phyloP scores from a whole-genome alignment of 2,797 vertebrate species.

The Acrossocheilus wenchowensis region DNA sequence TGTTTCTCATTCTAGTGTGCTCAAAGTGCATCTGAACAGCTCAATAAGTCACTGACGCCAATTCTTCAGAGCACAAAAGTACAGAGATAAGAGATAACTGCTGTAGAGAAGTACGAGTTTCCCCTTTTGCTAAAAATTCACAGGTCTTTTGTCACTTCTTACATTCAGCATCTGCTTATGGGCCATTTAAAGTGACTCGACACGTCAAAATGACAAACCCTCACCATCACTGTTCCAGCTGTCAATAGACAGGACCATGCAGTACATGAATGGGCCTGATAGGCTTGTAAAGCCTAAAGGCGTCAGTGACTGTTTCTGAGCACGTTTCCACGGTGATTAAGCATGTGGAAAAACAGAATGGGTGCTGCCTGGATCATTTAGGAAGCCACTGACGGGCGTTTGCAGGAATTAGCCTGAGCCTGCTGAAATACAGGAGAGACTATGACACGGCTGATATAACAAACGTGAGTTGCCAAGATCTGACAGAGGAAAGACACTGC shows the following conservation, averaged over 20 bases:
- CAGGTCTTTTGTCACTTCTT: neutral
- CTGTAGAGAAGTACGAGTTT: neutral
- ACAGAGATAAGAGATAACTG: slow-evolving; percentile 16
- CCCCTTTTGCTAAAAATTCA: neutral
- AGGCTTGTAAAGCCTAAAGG: slow-evolving; percentile 41
- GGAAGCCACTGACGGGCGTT: slow-evolving; percentile 18
- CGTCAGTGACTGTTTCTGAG: slow-evolving; percentile 47
- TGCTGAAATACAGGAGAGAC: slow-evolving; percentile 30
- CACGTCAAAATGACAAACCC: neutral
- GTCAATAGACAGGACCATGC: slow-evolving; percentile 22
- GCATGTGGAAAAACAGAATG: slow-evolving; percentile 55
- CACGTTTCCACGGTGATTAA: slow-evolving; percentile 56
- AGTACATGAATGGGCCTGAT: slow-evolving; percentile 54
- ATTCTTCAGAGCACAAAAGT: neutral
- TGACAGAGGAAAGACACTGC: slow-evolving; percentile 32
- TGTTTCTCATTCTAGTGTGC: neutral
- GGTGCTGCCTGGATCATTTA: slow-evolving; percentile 37
- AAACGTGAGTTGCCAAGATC: slow-evolving; percentile 37
- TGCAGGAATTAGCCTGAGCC: slow-evolving; percentile 39
- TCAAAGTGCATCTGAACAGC: slow-evolving; percentile 6
- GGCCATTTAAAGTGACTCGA: slow-evolving; percentile 5
- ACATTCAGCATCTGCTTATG: neutral
- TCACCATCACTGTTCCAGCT: slow-evolving; percentile 11
- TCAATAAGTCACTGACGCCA: neutral
- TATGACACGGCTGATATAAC: slow-evolving; percentile 31